Evolutionary conservation across 2,113 vertebrate genomes (phyloP).

Genomic region (Casuarius casuarius): DNA sequence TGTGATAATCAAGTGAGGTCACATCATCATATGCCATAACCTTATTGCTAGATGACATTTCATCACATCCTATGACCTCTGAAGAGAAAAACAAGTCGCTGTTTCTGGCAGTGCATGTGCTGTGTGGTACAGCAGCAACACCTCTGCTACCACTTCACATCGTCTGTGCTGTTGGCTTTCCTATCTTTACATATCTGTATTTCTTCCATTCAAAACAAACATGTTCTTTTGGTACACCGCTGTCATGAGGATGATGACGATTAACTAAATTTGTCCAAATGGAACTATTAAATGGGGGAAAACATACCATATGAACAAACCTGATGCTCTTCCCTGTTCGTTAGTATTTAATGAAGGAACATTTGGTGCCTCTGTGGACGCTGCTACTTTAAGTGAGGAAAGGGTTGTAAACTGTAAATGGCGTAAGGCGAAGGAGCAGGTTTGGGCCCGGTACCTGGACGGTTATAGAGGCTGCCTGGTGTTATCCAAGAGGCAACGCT

Average conservation of each 20-base stretch:
- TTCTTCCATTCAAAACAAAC: neutral
- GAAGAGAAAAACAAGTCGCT: neutral
- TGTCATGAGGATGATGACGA: constrained; percentile 13
- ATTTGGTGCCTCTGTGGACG: neutral
- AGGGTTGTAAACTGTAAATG: neutral
- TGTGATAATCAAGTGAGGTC: neutral
- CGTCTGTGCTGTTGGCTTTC: neutral
- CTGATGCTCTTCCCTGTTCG: constrained; percentile 45
- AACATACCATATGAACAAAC: constrained; percentile 28
- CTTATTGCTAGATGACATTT: neutral
- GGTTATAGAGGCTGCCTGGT: neutral
- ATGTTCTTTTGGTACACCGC: neutral
- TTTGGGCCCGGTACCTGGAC: neutral
- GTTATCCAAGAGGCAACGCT: neutral
- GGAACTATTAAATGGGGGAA: neutral
- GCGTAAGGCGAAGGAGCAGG: neutral
- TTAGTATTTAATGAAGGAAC: constrained; percentile 70
- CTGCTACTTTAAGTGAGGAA: neutral
- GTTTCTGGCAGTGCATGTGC: neutral
- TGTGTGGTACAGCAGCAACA: neutral
- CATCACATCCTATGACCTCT: neutral
- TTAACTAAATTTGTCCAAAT: constrained; percentile 29
- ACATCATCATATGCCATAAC: neutral
- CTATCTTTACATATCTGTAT: neutral
- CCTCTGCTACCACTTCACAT: neutral